Evolutionary conservation across 2,888 invertebrate genomes (phyloP).

Genomic region (Pachydiplax longipennis): DNA sequence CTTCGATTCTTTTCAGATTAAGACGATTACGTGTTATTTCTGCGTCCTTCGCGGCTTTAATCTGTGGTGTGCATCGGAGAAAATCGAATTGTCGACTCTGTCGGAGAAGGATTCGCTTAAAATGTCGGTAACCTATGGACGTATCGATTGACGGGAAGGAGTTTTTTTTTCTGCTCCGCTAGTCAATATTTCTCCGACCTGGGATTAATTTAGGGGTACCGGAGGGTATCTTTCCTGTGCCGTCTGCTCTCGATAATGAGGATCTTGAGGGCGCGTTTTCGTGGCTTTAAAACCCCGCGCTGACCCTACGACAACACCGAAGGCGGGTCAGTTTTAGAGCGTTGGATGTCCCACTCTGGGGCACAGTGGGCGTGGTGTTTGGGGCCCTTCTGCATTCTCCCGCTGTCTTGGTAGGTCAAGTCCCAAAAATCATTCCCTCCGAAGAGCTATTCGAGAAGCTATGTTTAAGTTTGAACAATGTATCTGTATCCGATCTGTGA

Average conservation of each 20-base stretch:
- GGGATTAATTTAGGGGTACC: neutral
- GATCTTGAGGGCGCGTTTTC: neutral
- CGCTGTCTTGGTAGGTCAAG: conserved; percentile 1
- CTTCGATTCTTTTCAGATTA: neutral
- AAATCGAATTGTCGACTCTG: neutral
- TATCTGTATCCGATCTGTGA: too few species aligned
- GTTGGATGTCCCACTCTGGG: neutral
- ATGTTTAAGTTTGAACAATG: too few species aligned
- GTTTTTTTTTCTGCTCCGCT: neutral
- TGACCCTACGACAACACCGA: conserved; percentile 2
- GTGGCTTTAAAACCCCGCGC: neutral
- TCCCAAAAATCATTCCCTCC: neutral
- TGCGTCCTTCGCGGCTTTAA: neutral
- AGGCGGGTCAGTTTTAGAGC: conserved; percentile 18
- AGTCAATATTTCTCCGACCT: neutral
- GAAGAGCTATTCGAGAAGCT: neutral
- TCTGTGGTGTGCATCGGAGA: neutral
- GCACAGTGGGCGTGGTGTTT: neutral
- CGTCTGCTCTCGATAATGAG: neutral
- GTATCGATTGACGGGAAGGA: neutral
- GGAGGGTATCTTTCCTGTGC: neutral
- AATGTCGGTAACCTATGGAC: neutral
- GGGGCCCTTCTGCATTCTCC: neutral
- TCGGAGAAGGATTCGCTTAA: neutral
- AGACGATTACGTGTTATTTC: neutral